These are phyloP conservation scores for Sakesphorus luctuosus DNA, from an alignment of 2,113 vertebrate species.

Conservation along the genomic window DNA sequence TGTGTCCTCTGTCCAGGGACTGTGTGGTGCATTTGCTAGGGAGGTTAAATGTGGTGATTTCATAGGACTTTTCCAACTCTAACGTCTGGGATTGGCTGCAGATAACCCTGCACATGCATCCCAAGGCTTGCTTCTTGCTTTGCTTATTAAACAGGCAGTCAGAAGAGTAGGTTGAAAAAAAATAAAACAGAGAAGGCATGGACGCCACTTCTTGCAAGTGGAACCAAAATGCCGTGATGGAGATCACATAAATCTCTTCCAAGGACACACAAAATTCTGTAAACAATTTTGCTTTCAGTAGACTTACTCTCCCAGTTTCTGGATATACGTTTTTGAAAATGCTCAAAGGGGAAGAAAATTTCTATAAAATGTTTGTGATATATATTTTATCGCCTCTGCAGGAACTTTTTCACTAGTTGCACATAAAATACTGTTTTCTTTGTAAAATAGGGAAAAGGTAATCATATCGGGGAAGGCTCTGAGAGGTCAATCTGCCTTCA, in stretches of 20 bases:
- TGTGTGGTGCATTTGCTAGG: neutral
- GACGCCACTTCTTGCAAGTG: neutral
- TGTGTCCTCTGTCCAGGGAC: neutral
- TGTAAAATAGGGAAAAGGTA: neutral
- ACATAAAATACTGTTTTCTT: neutral
- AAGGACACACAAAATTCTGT: neutral
- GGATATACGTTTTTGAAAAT: neutral
- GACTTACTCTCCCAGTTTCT: neutral
- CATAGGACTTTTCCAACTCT: conserved; percentile 1
- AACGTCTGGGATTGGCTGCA: neutral
- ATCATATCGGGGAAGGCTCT: neutral
- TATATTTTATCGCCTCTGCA: neutral
- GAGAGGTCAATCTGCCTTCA: neutral
- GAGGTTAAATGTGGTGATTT: conserved; percentile 11
- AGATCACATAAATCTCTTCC: neutral
- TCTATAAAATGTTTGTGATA: neutral
- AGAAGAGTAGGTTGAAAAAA: conserved; percentile 7
- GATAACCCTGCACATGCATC: neutral
- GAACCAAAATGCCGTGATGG: neutral
- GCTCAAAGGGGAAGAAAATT: neutral
- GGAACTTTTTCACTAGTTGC: neutral
- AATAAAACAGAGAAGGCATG: neutral
- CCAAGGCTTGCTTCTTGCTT: neutral
- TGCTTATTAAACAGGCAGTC: conserved; percentile 26
- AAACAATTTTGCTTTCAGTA: neutral